Evolutionary conservation across 2,113 vertebrate genomes (phyloP), one percentile per base, ranked within the genome.

Genomic region (Hippocampus zosterae): DNA sequence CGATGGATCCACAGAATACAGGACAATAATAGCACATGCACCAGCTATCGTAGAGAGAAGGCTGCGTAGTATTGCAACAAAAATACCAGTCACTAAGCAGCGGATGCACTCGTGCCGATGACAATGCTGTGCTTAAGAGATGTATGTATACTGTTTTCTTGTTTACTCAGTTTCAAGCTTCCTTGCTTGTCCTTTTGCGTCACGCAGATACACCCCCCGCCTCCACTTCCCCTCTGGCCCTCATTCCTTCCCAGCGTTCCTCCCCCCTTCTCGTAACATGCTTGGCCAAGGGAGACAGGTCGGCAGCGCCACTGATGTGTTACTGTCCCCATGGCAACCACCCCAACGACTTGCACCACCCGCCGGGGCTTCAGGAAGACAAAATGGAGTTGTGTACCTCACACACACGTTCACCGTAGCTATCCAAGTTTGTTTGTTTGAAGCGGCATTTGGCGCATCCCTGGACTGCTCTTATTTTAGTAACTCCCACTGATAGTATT

Each of bases 291-390:
- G 82, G 91, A 91, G 90, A 92, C 90, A 88, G 90, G 92, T 88
- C 88, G 89, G 86, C 91, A 91, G 88, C 85, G 74, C 87, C 91
- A 92, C 90, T 93, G 91, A 88, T 92, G 91, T 93, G 92, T 92
- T 92, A 93, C 89, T 85, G 81, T 93, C 89, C 86, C 92, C 87
- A 93, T 93, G 84, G 92, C 90, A 93, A 93, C 92, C 84, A 81
- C 42, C 78, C 77, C 81, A 81, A 84, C 68, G 78, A 73, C 84
- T 79, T 73, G 75, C 78, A 79, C 78, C 40, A 65, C 13, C 78
- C 44, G 62, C 13, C 44, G 55, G 25, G 23, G 33, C 27, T 60
- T 60, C 57, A 33, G 15, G 27, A 33, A 18, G 5, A 60, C 57
- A 33, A 60, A 60, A 29, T 19, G 57, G 15, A 16, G 33, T 27